phyloP scores from a whole-genome alignment of 2,797 vertebrate genomes.

The Dermochelys coriacea region DNA sequence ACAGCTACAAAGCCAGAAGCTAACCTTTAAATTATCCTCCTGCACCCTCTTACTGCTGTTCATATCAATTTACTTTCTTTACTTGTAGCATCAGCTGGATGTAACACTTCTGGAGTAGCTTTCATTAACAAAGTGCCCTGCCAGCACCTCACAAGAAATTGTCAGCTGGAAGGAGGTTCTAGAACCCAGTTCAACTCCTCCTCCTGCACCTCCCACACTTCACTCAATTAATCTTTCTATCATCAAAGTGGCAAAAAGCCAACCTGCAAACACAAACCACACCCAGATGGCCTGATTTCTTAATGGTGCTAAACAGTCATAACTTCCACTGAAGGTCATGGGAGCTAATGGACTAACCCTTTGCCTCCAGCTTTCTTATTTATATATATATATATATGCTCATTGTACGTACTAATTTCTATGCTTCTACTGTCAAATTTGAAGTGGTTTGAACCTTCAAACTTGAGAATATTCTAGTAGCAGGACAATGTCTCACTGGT shows the following conservation, averaged over 20 bases:
- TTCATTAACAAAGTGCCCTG: neutral
- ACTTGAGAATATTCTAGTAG: neutral
- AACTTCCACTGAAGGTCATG: too few relatives aligned
- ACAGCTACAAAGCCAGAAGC: neutral
- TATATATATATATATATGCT: neutral
- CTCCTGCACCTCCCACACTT: neutral
- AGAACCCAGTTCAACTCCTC: neutral
- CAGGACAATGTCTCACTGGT: neutral
- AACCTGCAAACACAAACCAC: neutral
- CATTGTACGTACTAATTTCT: neutral
- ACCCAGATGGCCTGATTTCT: neutral
- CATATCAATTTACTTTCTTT: neutral
- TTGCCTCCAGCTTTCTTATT: neutral
- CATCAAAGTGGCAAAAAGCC: neutral
- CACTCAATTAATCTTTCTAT: neutral
- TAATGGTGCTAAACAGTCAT: neutral
- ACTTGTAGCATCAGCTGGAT: neutral
- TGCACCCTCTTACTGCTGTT: neutral
- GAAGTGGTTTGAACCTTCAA: neutral
- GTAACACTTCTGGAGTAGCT: too few relatives aligned
- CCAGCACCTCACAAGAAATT: neutral
- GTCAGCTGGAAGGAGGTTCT: neutral
- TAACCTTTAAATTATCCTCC: neutral
- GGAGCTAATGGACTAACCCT: neutral
- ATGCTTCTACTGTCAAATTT: neutral